Percentiles rank a stretch among this genome's conserved stretches.
These are phyloP conservation scores for Capricornis sumatraensis DNA, from an alignment of 2,113 vertebrate species.

Conservation along the genomic window DNA sequence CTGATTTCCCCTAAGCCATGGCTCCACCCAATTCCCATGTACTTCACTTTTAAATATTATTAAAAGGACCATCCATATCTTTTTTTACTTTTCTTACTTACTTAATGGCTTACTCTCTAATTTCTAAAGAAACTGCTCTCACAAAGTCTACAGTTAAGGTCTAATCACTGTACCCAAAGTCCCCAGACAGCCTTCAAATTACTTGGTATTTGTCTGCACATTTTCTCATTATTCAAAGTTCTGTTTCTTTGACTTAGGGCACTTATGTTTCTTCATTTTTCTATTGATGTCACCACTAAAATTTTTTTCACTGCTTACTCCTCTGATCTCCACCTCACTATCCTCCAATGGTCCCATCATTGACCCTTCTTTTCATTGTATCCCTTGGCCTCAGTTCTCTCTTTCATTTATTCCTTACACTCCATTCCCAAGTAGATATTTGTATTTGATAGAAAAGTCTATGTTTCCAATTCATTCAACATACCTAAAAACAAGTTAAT, in stretches of 20 bases:
- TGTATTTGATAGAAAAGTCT: background rate
- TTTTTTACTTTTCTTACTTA: background rate
- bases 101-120: background rate
- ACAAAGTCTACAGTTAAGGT: background rate
- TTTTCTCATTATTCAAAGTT: background rate
- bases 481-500: background rate
- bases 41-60: background rate
- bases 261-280: background rate
- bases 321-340: background rate
- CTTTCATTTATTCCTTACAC: background rate
- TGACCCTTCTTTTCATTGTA: background rate
- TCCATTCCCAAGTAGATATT: background rate
- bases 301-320: background rate
- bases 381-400: background rate
- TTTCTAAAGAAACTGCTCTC: background rate
- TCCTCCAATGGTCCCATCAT: background rate
- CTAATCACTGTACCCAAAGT: background rate
- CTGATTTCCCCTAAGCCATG: background rate
- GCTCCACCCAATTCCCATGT: background rate
- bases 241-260: background rate
- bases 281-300: background rate
- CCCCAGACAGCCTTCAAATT: background rate
- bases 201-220: background rate
- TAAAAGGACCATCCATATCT: background rate
- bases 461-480: background rate